Evolutionary conservation across 2,797 vertebrate species (phyloP), one percentile per base, ranked within the genome.

Genomic region (Cynopterus sphinx): DNA sequence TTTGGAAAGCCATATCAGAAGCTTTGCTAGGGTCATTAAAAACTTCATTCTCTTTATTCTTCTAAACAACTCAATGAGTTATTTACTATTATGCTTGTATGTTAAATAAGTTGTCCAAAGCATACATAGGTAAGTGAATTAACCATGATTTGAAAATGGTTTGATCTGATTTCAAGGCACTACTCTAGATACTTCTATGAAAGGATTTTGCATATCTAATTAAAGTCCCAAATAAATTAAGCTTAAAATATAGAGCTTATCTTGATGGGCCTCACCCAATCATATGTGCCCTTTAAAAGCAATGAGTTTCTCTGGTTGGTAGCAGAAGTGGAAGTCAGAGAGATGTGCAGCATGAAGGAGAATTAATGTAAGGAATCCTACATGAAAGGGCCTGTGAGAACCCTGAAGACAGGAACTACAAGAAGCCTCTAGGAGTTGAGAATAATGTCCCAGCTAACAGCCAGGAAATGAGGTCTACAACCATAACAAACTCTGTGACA

Each of bases 111-210:
- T 78, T 92, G 16, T 36, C 8, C 51, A 91, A 92, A 90, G 8
- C 39, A 74, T 6, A 87, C 12, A 31, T 55, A 86, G 13, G 12
- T 90, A 91, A 65, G n/a, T 49, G 17, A 39, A 75, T 65, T 31
- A 92, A 73, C 3, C 10, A 85, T 68, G 3, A 53, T 89, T 85
- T 93, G 39, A 82, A 92, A 91, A 88, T 28, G 46, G 11, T 59
- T 82, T 87, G 74, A 41, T 91, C 19, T 87, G 36, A 84, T 86
- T 87, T 28, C 33, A 92, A 96, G 78, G 39, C 31, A 90, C 12
- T 84, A 70, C 86, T 28, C 11, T 68, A 84, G 11, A 8, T 51
- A 33, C 16, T 12, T 2, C 19, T 79, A 3, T 91, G 28, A 88
- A 71, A 31, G 8, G 12, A 92, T 85, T 92, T 87, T 49, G 3